Percentiles rank a stretch among this genome's conserved stretches.
phyloP scores from a whole-genome alignment of 2,797 vertebrate species.

The Salarias fasciatus region DNA sequence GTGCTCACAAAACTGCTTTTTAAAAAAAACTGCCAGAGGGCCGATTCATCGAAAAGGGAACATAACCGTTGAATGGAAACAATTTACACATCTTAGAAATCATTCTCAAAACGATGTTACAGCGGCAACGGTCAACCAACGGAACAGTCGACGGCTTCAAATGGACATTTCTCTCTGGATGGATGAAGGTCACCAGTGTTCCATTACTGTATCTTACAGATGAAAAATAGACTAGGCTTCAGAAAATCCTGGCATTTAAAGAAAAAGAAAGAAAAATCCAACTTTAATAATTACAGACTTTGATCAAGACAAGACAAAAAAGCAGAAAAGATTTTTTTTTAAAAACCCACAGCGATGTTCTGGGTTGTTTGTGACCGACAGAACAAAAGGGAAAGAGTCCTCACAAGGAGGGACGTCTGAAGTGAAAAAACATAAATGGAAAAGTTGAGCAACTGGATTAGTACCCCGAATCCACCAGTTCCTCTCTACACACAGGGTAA shows the following conservation, averaged over 20 bases:
- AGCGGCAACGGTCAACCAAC: slow-evolving; percentile 21
- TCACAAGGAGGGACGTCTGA: slow-evolving; percentile 11
- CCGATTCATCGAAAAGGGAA: slow-evolving; percentile 25
- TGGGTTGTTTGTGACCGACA: slow-evolving; percentile 14
- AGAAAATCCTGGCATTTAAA: slow-evolving; percentile 22
- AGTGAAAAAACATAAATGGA: slow-evolving; percentile 20
- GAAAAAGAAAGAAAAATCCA: too few species aligned
- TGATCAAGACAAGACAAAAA: slow-evolving; percentile 33
- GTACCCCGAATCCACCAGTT: slow-evolving; percentile 28
- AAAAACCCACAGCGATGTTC: slow-evolving; percentile 26
- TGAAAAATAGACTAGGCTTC: slow-evolving; percentile 30
- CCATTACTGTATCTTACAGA: slow-evolving; percentile 31
- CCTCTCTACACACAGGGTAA: slow-evolving; percentile 12
- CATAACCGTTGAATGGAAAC: slow-evolving; percentile 47
- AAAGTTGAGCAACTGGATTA: slow-evolving; percentile 42
- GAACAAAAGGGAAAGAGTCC: slow-evolving; percentile 31
- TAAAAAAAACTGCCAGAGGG: slow-evolving; percentile 31
- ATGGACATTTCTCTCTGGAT: slow-evolving; percentile 22
- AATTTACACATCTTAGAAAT: slow-evolving; percentile 39
- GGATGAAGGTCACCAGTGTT: not conserved
- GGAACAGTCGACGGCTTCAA: slow-evolving; percentile 17
- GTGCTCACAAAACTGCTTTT: slow-evolving; percentile 39
- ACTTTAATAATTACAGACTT: slow-evolving; percentile 49
- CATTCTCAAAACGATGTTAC: slow-evolving; percentile 50
- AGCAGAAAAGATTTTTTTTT: slow-evolving; percentile 57